phyloP scores from a whole-genome alignment of 2,113 vertebrate genomes.

The Monopterus albus region DNA sequence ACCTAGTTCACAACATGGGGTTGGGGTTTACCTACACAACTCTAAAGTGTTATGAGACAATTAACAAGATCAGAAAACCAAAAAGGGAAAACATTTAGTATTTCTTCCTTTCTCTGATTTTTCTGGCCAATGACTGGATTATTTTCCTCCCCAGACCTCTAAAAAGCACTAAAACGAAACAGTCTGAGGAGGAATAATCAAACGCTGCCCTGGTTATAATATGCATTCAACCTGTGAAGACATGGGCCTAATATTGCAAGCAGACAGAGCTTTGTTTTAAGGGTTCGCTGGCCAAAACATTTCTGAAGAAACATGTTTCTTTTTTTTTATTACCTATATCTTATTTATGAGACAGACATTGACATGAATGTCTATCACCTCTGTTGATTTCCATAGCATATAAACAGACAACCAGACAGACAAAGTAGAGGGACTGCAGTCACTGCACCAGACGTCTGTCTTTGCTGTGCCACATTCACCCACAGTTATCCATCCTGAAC shows the following conservation, averaged over 20 bases:
- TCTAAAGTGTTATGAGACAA: too few species aligned
- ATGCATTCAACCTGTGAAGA: too few species aligned
- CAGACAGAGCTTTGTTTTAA: too few species aligned
- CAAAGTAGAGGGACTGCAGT: background rate
- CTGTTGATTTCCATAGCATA: background rate
- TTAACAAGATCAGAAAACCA: too few species aligned
- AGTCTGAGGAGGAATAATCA: background rate
- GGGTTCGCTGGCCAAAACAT: too few species aligned
- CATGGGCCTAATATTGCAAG: too few species aligned
- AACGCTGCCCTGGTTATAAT: background rate
- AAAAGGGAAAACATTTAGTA: too few species aligned
- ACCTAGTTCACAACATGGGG: too few species aligned
- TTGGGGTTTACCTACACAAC: too few species aligned
- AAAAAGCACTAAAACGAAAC: background rate
- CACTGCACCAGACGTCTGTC: slow-evolving; percentile 29
- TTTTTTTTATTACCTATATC: background rate
- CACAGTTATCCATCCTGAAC: slow-evolving; percentile 48
- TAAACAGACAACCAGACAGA: background rate
- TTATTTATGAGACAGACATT: background rate
- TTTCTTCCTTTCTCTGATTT: background rate
- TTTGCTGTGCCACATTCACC: slow-evolving; percentile 36
- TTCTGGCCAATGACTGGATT: background rate
- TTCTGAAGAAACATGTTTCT: too few species aligned
- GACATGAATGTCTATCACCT: background rate
- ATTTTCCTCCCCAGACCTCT: background rate